Evolutionary conservation across 2,888 invertebrate species (phyloP).

Genomic region (Furcula furcula): DNA sequence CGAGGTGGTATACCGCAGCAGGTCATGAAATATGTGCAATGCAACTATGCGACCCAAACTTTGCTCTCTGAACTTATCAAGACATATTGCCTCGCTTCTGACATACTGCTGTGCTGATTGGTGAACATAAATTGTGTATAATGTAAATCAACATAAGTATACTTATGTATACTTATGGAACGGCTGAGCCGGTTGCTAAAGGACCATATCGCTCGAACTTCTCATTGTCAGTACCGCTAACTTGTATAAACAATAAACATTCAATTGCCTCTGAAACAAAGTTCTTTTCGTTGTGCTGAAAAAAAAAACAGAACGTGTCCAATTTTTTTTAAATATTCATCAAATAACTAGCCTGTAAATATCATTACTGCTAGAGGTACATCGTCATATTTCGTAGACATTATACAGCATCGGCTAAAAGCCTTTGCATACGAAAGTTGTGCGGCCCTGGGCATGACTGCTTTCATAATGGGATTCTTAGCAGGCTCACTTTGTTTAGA

Average conservation of each 20-base stretch:
- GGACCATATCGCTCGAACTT: too few species aligned
- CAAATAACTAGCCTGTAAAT: slow-evolving; percentile 32
- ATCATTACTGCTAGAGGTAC: slow-evolving; percentile 18
- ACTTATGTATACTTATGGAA: too few species aligned
- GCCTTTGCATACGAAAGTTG: slow-evolving; percentile 50
- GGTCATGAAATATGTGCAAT: slow-evolving; percentile 46
- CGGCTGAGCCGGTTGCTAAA: too few species aligned
- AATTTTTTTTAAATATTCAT: too few species aligned
- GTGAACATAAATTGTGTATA: too few species aligned
- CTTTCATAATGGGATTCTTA: slow-evolving; percentile 34
- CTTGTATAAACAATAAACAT: too few species aligned
- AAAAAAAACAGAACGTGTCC: too few species aligned
- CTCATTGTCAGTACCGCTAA: too few species aligned
- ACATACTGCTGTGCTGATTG: slow-evolving; percentile 24
- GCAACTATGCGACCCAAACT: slow-evolving; percentile 47
- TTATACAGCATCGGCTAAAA: slow-evolving; percentile 50
- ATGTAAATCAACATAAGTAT: too few species aligned
- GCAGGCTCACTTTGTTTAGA: slow-evolving; percentile 28
- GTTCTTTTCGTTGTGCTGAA: too few species aligned
- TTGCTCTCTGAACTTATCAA: slow-evolving; percentile 53
- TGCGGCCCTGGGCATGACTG: slow-evolving; percentile 22
- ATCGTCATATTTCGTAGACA: slow-evolving; percentile 40
- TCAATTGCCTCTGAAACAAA: too few species aligned
- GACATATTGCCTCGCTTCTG: slow-evolving; percentile 43
- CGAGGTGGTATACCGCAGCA: slow-evolving; percentile 34